A percentile compares a stretch with the other conserved stretches of the same genome.
phyloP scores from a whole-genome alignment of 64 coral and sea anemone genomes.

The Porites australiensis region DNA sequence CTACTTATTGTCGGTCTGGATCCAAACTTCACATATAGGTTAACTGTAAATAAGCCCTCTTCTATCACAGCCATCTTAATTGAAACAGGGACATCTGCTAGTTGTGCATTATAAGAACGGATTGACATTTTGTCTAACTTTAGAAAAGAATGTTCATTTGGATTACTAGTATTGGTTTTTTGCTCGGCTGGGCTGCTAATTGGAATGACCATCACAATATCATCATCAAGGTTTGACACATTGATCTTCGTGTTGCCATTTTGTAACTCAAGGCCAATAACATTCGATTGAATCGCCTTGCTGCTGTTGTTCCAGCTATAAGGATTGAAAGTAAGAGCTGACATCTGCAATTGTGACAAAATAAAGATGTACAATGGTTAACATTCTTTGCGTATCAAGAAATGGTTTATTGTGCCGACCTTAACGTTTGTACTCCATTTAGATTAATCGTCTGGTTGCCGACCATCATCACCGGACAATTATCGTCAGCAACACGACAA shows the following conservation, averaged over 20 bases:
- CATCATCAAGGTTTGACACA: conserved; percentile 21
- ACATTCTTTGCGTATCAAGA: too few species aligned
- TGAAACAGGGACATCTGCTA: not conserved
- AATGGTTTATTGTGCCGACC: too few species aligned
- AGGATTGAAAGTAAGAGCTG: conserved; percentile 2
- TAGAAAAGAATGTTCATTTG: conserved; percentile 34
- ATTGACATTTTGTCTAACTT: conserved; percentile 40
- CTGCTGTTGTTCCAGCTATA: conserved; percentile 37
- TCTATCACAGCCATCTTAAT: conserved; percentile 1
- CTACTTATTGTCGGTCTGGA: conserved; percentile 69
- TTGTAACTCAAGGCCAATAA: not conserved
- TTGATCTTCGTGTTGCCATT: not conserved
- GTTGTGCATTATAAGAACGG: conserved; percentile 21
- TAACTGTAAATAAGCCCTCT: not conserved
- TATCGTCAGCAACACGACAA: too few species aligned
- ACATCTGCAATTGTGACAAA: conserved; percentile 44
- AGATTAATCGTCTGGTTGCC: too few species aligned
- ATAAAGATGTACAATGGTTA: not conserved
- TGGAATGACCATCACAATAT: conserved; percentile 36
- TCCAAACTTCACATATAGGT: conserved; percentile 48
- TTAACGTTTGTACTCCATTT: too few species aligned
- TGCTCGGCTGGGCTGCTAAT: not conserved
- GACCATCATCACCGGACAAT: too few species aligned
- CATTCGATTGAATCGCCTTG: conserved; percentile 7
- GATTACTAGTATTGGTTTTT: not conserved